Conservation (phyloP, 53 echinoderm and acorn worm genomes). For the Hippasteria phrygiana region DNA sequence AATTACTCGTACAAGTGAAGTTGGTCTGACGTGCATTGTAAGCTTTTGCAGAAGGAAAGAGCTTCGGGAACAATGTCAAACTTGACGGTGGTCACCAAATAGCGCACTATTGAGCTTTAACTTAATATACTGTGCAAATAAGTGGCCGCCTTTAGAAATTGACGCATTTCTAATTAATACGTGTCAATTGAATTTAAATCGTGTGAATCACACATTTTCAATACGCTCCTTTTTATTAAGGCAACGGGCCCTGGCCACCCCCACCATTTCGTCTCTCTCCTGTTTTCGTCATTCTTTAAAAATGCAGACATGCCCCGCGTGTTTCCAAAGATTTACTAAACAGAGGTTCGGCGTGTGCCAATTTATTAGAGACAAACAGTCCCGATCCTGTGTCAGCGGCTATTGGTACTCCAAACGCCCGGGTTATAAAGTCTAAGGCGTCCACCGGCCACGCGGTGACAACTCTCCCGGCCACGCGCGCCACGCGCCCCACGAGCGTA, state of each 20-base stretch:
- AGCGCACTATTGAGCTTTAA: not conserved
- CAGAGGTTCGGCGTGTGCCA: constrained; percentile 19
- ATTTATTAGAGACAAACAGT: constrained; percentile 26
- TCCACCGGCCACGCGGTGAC: constrained; percentile 19
- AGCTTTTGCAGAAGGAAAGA: too few relatives aligned
- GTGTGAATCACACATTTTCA: constrained; percentile 56
- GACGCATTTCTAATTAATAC: constrained; percentile 33
- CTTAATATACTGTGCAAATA: constrained; percentile 28
- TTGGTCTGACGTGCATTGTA: too few relatives aligned
- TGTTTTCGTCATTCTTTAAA: not conserved
- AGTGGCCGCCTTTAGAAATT: constrained; percentile 10
- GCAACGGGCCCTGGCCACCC: not conserved
- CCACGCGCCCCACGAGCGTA: constrained; percentile 28
- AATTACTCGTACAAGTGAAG: too few relatives aligned
- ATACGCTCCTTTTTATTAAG: constrained; percentile 24
- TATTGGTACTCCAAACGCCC: not conserved
- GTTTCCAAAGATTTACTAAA: constrained; percentile 34
- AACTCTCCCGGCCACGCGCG: constrained; percentile 27
- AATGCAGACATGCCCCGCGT: constrained; percentile 9
- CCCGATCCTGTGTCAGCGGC: not conserved
- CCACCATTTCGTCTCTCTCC: not conserved
- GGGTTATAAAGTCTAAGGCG: not conserved
- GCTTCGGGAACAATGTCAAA: too few relatives aligned
- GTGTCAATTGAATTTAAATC: constrained; percentile 44
- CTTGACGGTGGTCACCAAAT: not conserved